These are phyloP conservation scores for Rousettus madagascariensis DNA, from an alignment of 2,797 vertebrate genomes.

Conservation along the genomic window DNA sequence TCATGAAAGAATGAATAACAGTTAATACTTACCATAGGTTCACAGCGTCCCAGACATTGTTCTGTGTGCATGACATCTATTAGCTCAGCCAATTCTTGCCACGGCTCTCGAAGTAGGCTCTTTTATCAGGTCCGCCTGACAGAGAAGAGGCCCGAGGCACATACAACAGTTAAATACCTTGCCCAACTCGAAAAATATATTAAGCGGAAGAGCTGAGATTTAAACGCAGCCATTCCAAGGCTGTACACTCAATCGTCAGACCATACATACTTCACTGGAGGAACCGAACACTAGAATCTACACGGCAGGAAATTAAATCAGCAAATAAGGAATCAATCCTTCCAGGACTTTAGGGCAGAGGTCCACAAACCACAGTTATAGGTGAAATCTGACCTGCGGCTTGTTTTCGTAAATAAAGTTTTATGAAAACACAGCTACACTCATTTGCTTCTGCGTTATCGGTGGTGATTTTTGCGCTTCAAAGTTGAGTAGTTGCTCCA, in stretches of 20 bases:
- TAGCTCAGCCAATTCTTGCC: not conserved
- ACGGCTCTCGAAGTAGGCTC: not conserved
- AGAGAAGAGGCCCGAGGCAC: not conserved
- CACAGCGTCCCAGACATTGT: not conserved
- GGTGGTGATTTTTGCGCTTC: not conserved
- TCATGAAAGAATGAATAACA: not conserved
- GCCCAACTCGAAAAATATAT: not conserved
- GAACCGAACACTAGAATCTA: not conserved
- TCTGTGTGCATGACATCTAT: not conserved
- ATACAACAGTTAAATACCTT: not conserved
- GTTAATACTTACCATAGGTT: not conserved
- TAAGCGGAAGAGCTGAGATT: not conserved
- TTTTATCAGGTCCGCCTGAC: not conserved
- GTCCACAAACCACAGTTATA: not conserved
- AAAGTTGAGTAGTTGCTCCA: not conserved
- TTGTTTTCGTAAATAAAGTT: not conserved
- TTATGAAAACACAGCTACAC: not conserved
- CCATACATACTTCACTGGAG: rapidly evolving
- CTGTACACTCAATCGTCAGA: not conserved
- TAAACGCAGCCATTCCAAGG: not conserved
- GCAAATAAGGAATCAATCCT: not conserved
- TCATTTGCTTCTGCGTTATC: too few relatives aligned
- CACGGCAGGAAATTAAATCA: not conserved
- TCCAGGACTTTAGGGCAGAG: not conserved
- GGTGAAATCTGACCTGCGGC: rapidly evolving